Base-by-base conservation (phyloP, 2,888 invertebrate genomes). In the Cataglyphis rosenhaueri region DNA sequence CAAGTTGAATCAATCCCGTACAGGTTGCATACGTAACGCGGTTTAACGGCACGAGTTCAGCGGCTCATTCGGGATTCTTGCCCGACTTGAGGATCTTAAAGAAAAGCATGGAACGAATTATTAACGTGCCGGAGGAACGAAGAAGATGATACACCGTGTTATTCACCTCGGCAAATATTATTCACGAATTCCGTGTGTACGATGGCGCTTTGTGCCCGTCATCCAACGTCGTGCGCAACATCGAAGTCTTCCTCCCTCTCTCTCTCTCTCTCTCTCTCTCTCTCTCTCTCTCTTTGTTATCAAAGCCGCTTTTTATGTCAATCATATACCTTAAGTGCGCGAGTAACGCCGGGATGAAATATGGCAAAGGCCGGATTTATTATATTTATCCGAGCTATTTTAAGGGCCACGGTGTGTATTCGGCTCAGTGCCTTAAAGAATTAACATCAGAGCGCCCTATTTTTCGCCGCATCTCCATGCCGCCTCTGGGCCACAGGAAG, bases 1-100 rank as follows among this genome's bases (percentile, higher is more conserved):
- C 83, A 86, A 88, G 86, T 89, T 87, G 82, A 83, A 86, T 86
- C 84, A 82, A 78, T 79, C 75, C 64, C 71, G 82, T 84, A 84
- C 83, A 83, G 86, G 65, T 87, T 87, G 75, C 83, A 83, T 83
- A 78, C 84, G 74, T 85, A 88, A 86, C 81, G 44, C 12, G 65
- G 48, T 66, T 64, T 74, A 83, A 68, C 73, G 52, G 68, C 64
- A 75, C 65, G 83, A 82, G 68, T 81, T 83, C 78, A 65, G 59
- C 25, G 66, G n/a, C 76, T 81, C 82, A 73, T 75, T 87, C 78
- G 81, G 62, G 64, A 84, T 87, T 84, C 85, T 87, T 65, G 18
- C 41, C 62, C 81, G 59, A 35, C 25, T 75, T 15, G 41, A 35
- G 48, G 48, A 57, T 71, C 52, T 66, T 76, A 48, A 71, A 78